Evolutionary conservation across 2,113 vertebrate genomes (phyloP).

Genomic region (Piaya cayana): DNA sequence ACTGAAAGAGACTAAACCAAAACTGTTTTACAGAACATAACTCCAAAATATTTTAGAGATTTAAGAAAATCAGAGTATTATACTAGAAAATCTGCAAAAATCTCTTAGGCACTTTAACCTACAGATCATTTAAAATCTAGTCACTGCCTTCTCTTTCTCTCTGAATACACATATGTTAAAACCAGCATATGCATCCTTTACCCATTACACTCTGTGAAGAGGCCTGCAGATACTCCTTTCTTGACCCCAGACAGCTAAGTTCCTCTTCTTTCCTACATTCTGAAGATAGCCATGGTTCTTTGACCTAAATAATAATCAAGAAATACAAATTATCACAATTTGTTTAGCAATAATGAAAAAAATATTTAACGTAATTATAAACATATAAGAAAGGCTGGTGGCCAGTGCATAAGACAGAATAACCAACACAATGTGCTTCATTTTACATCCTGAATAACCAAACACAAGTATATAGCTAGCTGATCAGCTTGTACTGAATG

Average conservation of each 20-base stretch:
- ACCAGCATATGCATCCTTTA: conserved; percentile 51
- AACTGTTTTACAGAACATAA: background rate
- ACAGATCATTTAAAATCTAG: background rate
- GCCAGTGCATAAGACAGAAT: background rate
- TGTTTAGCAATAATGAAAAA: background rate
- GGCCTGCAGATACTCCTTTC: conserved; percentile 15
- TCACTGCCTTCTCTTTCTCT: background rate
- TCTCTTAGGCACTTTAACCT: background rate
- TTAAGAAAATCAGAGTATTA: background rate
- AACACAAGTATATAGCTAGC: background rate
- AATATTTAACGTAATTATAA: background rate
- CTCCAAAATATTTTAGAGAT: background rate
- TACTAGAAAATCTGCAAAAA: background rate
- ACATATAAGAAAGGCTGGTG: background rate
- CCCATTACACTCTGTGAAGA: conserved; percentile 60
- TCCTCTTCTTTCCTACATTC: conserved; percentile 69
- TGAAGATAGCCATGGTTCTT: conserved; percentile 44
- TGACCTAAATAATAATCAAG: conserved; percentile 64
- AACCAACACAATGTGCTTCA: background rate
- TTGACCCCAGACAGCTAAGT: conserved; percentile 26
- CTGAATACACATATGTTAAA: background rate
- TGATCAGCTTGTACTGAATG: background rate
- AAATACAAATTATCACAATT: background rate
- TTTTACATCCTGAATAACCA: background rate
- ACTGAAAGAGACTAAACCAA: background rate